These are phyloP conservation scores for Dryobota labecula DNA, from an alignment of 2,888 invertebrate genomes.

Conservation along the genomic window DNA sequence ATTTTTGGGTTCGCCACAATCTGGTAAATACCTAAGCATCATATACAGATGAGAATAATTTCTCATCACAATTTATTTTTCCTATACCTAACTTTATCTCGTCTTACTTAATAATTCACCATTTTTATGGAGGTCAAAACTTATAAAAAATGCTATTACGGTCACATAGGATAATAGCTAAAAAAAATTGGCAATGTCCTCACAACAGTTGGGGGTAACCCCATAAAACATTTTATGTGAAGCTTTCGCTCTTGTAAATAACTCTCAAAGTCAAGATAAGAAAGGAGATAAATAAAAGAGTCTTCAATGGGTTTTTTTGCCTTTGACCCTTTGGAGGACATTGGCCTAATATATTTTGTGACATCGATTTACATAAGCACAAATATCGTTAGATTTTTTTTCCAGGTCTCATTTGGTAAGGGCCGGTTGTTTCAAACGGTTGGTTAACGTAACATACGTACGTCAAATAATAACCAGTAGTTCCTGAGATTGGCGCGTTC, in stretches of 20 bases:
- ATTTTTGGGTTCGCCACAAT: background rate
- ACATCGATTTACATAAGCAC: background rate
- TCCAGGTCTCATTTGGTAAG: too few species aligned
- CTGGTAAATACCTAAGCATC: background rate
- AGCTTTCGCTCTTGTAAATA: conserved; percentile 27
- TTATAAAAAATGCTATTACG: conserved; percentile 20
- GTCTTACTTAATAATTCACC: conserved; percentile 3
- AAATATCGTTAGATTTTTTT: background rate
- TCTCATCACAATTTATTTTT: background rate
- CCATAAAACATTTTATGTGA: conserved; percentile 43
- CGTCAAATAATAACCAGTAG: too few species aligned
- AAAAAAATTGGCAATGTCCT: conserved; percentile 44
- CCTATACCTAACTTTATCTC: background rate
- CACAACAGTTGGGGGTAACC: conserved; percentile 22
- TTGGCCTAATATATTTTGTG: background rate
- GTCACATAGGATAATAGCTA: conserved; percentile 30
- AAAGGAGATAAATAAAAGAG: conserved; percentile 31
- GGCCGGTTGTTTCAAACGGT: too few species aligned
- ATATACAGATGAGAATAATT: background rate
- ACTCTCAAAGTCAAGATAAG: conserved; percentile 34
- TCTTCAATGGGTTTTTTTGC: conserved; percentile 23
- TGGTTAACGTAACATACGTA: too few species aligned
- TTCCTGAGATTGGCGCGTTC: too few species aligned
- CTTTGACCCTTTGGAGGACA: conserved; percentile 16
- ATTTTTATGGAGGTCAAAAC: conserved; percentile 26